Base-by-base conservation (phyloP, 2,113 vertebrate genomes). In the Irena cyanogastra region DNA sequence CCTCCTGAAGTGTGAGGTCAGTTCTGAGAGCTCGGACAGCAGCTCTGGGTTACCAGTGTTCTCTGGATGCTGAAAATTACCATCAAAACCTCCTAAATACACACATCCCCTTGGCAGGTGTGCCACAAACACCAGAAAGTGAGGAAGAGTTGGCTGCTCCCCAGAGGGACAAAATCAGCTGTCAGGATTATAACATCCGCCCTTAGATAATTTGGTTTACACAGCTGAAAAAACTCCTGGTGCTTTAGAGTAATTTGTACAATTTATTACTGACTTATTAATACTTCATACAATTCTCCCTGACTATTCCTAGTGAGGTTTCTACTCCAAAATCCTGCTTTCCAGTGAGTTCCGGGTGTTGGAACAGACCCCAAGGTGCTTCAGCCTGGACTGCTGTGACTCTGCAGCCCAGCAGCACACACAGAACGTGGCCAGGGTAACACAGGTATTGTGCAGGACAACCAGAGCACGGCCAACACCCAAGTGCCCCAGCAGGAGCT, bases 401-500 rank as follows among this genome's bases (percentile, higher is more conserved):
- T 23, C 23, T 24, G 24, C 26, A 23, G 24, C 33, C 8, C 20
- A 59, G 17, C 31, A 54, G 80, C 39, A 24, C 27, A 41, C 41
- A 41, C 41, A 41, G 41, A 41, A 14, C 41, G 14, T 42, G 42
- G 42, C 42, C 42, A 42, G 53, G 35, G 16, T 5, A 3, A 6
- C 45, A 5, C 15, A 10, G 19, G 30, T n/a, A n/a, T n/a, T n/a
- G 42, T 4, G 42, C 83, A 50, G 24, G 30, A 20, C 30, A 31
- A 9, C 7, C 23, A 22, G 0, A 53, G 33, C 70, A 50, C 16
- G 12, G 60, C 42, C 30, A 16, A 4, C 30, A 16, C 5, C 30
- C 44, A 10, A 1, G 1, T 2, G 53, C 1, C 37, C 37, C 57
- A 35, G 27, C 2, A 9, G n/a, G 9, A 23, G 21, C 1, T 4